Evolutionary conservation across 2,797 vertebrate genomes (phyloP), one percentile per base, ranked within the genome.

Genomic region (Crenichthys baileyi): DNA sequence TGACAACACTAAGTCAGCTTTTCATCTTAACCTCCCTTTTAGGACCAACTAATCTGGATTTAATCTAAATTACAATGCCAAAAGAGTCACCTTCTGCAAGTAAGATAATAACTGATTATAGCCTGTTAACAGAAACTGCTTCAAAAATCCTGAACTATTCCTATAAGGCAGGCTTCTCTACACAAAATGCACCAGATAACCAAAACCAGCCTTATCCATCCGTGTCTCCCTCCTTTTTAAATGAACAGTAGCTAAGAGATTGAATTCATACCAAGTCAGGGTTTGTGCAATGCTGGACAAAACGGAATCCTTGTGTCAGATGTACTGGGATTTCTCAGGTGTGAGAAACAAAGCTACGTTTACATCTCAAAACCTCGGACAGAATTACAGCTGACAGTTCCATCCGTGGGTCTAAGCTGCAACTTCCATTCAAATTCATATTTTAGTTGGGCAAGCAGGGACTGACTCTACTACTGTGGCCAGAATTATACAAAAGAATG

Each of bases 351-450:
- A 94, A 91, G 90, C 89, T 81, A 79, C 89, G 80, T 93, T 95
- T 91, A 92, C 77, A 48, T 85, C 87, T 84, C 65, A 48, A 72
- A 88, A 86, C 80, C 82, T 88, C 85, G 63, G 71, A 74, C 81
- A 75, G 89, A 84, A 93, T 93, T 92, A 81, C 87, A 91, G 80
- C 86, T 83, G 94, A 93, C 94, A 94, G 91, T 83, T 93, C 81
- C 85, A 77, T 90, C 88, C 88, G 88, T 29, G 20, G 74, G 81
- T 83, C 88, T 76, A 53, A 72, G 83, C 90, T 46, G 11, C 85
- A 81, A 18, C 76, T 73, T 87, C 81, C 82, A 82, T 80, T 70
- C 61, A 73, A 65, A 89, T 88, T 88, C 81, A 79, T 88, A 87
- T 88, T 89, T 55, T 81, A 75, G 78, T 70, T 50, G 67, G 58